Base-by-base conservation (phyloP, 2,888 invertebrate genomes). In the Drosophila lutescens region DNA sequence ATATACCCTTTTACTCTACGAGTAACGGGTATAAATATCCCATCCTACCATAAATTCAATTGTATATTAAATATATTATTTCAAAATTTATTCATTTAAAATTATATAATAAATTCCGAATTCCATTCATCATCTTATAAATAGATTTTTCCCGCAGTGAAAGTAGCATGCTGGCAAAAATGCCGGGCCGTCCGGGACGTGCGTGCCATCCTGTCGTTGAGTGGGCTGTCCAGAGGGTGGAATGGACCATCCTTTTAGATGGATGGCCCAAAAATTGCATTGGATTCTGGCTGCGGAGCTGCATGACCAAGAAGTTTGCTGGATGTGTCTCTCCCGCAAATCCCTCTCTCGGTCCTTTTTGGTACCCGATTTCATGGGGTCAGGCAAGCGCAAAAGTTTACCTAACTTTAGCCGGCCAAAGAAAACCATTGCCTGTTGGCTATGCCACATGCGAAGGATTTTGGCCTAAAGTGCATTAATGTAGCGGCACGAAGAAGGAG, bases 301-400 rank as follows among this genome's bases (percentile, higher is more conserved):
- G 69, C 70, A 63, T 63, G 62, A 62, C 62, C 63, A 49, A 62
- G 63, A 63, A 63, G 62, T 62, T 62, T 34, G 38, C 20, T 36
- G 47, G 49, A 63, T 62, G 20, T 43, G 36, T 44, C 32, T 5
- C 17, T 10, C 17, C 20, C 32, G 38, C 43, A 40, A 46, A 41
- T 53, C 15, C 23, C 13, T 9, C n/a, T 15, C 23, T 17, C 6
- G 26, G 30, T 30, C 30, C 2, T 30, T 46, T 51, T 30, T 43
- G 8, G 30, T 26, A 30, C 30, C 30, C 30, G 30, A 30, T 34
- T 34, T 53, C 26, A 43, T 12, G 49, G 40, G 57, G 53, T 47
- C 67, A 57, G 50, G 43, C 53, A 57, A 80, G 71, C 71, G 69
- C 36, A 13, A 66, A 85, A 76, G 79, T 78, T 84, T 78, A 38